Evolutionary conservation across 30 jellyfish, hydroid and myxozoan genomes (phyloP).

Genomic region (Catostylus mosaicus): DNA sequence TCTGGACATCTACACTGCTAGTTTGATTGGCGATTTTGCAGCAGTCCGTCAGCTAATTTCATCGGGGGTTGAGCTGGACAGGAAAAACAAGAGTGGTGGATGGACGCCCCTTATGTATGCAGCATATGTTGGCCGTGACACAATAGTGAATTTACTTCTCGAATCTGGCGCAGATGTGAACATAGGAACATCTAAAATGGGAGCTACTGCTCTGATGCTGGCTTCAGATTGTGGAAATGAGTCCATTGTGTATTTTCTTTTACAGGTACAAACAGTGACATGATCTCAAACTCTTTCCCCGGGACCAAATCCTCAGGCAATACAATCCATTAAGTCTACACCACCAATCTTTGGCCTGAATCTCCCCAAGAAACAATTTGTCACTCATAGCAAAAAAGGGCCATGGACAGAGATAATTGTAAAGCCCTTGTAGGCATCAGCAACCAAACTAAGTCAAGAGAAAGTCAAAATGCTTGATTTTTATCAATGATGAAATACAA

Average conservation of each 20-base stretch:
- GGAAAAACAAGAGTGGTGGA: slow-evolving; percentile 77
- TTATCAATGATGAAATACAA: too few relatives aligned
- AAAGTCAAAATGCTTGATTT: too few relatives aligned
- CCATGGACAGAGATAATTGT: too few relatives aligned
- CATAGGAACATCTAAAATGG: slow-evolving; percentile 60
- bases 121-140: slow-evolving; percentile 92
- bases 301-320: too few relatives aligned
- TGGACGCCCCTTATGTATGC: slow-evolving; percentile 99
- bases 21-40: slow-evolving; percentile 87
- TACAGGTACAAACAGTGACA: slow-evolving; percentile 77
- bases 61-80: slow-evolving; percentile 52
- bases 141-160: slow-evolving; percentile 71
- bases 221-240: slow-evolving; percentile 96
- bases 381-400: too few relatives aligned
- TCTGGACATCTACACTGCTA: slow-evolving; percentile 87
- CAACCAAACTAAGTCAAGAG: too few relatives aligned
- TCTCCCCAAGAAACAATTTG: too few relatives aligned
- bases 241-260: slow-evolving; percentile 79
- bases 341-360: too few relatives aligned
- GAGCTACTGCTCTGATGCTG: slow-evolving; percentile 88
- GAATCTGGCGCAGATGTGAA: slow-evolving; percentile 82
- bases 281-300: too few relatives aligned
- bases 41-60: slow-evolving; percentile 60
- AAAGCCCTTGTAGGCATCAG: too few relatives aligned
- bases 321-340: too few relatives aligned